phyloP scores from a whole-genome alignment of 1,140 invertebrate species.

The Vollenhovia emeryi region DNA sequence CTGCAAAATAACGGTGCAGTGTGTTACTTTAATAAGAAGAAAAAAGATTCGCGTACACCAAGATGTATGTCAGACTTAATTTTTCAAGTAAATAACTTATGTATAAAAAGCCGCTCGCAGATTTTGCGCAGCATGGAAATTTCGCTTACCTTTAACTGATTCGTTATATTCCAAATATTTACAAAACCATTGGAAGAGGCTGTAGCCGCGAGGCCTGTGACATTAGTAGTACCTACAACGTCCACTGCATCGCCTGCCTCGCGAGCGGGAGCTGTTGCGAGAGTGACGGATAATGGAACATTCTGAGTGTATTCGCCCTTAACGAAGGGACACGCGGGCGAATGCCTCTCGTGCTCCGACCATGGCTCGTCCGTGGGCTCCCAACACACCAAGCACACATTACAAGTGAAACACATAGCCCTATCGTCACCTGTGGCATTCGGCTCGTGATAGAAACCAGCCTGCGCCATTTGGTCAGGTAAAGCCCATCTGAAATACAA shows the following conservation, averaged over 20 bases:
- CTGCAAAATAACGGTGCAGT: conserved; percentile 70
- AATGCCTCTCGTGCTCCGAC: conserved; percentile 98
- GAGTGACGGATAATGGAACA: conserved; percentile 95
- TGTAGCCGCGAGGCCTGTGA: conserved; percentile 87
- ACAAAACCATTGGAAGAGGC: conserved; percentile 87
- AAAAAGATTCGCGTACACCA: background rate
- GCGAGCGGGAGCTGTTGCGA: conserved; percentile 94
- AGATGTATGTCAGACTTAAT: background rate
- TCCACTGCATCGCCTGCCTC: conserved; percentile 87
- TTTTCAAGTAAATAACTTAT: conserved; percentile 2
- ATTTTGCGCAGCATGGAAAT: background rate
- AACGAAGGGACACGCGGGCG: conserved; percentile 96
- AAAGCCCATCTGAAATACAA: conserved; percentile 92
- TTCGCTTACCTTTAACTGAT: conserved; percentile 87
- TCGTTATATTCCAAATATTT: conserved; percentile 91
- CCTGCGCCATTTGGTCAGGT: conserved; percentile 97
- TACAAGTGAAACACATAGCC: conserved; percentile 98
- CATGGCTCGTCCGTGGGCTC: conserved; percentile 98
- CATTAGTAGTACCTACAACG: conserved; percentile 90
- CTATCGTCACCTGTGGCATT: conserved; percentile 95
- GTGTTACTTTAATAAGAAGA: background rate
- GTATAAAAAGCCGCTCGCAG: background rate
- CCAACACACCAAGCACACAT: conserved; percentile 97
- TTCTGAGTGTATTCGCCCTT: conserved; percentile 98
- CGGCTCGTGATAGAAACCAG: conserved; percentile 97